Percentiles rank a stretch among this genome's conserved stretches.
phyloP scores from a whole-genome alignment of 2,113 vertebrate genomes.

The Panurus biarmicus region DNA sequence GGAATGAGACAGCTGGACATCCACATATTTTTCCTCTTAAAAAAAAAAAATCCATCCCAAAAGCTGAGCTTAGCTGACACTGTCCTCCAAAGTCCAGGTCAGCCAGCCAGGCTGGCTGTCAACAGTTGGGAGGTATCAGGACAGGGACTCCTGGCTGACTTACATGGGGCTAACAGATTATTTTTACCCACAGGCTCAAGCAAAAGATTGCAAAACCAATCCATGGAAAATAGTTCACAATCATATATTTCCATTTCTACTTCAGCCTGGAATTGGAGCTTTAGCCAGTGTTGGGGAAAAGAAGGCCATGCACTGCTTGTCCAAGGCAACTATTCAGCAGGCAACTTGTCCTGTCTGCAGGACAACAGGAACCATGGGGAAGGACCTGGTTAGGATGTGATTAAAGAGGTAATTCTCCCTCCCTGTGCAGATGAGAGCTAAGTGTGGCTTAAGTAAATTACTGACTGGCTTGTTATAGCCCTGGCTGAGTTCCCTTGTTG shows the following conservation, averaged over 20 bases:
- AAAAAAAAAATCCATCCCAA: not conserved
- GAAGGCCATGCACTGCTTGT: not conserved
- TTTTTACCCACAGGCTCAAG: not conserved
- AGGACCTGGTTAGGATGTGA: constrained; percentile 16
- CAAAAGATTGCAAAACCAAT: not conserved
- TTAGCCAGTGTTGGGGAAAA: not conserved
- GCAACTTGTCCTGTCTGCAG: not conserved
- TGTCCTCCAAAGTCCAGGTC: not conserved
- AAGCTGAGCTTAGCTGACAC: not conserved
- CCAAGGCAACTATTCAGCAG: not conserved
- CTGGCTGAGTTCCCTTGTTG: constrained; percentile 21
- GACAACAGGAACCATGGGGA: not conserved
- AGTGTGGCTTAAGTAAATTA: constrained; percentile 40
- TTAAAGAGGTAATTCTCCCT: constrained; percentile 46
- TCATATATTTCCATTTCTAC: not conserved
- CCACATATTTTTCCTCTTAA: not conserved
- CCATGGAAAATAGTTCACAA: not conserved
- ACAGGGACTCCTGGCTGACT: not conserved
- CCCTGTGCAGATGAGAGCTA: constrained; percentile 2
- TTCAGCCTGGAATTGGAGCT: not conserved
- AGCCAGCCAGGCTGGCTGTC: not conserved
- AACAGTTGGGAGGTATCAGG: not conserved
- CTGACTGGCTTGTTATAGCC: constrained; percentile 20
- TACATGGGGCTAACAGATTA: not conserved
- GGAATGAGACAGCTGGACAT: constrained; percentile 1